Conservation (phyloP, 2,113 vertebrate species). For the Origma solitaria region DNA sequence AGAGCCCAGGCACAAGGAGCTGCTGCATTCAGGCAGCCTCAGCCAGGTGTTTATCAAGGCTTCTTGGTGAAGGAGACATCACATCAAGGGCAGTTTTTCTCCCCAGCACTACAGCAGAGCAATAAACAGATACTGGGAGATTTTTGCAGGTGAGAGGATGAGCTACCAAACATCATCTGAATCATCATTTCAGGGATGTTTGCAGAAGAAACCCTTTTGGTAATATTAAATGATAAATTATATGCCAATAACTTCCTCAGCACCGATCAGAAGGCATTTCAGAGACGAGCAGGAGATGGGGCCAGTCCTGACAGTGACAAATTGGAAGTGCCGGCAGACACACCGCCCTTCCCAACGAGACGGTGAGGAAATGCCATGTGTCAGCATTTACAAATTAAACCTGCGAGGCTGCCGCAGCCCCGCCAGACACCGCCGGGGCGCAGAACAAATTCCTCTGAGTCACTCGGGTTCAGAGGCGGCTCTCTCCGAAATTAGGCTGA, state of each 20-base stretch:
- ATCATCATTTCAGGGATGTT: background rate
- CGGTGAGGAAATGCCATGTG: conserved; percentile 30
- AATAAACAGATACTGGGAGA: rapidly evolving
- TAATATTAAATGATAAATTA: conserved; percentile 37
- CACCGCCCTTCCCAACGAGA: conserved; percentile 9
- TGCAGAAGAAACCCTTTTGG: conserved; percentile 12
- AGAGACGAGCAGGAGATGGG: conserved; percentile 17
- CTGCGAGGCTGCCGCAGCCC: conserved; percentile 5
- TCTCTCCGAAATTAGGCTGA: background rate
- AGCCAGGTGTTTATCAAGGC: background rate
- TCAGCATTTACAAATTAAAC: conserved; percentile 45
- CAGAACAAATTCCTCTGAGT: conserved; percentile 4
- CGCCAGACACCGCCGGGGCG: background rate
- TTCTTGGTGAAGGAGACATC: background rate
- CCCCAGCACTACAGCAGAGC: background rate
- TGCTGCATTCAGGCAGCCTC: background rate
- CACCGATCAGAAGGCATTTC: conserved; percentile 32
- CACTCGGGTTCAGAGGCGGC: conserved; percentile 22
- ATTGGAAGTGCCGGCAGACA: conserved; percentile 35
- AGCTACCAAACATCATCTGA: background rate
- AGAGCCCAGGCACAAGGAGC: background rate
- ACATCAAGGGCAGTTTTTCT: background rate
- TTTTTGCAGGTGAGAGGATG: background rate
- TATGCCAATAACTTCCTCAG: background rate
- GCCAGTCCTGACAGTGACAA: conserved; percentile 37